These are phyloP conservation scores for Muschampia plurimacula DNA, from an alignment of 2,888 invertebrate genomes.

Conservation along the genomic window DNA sequence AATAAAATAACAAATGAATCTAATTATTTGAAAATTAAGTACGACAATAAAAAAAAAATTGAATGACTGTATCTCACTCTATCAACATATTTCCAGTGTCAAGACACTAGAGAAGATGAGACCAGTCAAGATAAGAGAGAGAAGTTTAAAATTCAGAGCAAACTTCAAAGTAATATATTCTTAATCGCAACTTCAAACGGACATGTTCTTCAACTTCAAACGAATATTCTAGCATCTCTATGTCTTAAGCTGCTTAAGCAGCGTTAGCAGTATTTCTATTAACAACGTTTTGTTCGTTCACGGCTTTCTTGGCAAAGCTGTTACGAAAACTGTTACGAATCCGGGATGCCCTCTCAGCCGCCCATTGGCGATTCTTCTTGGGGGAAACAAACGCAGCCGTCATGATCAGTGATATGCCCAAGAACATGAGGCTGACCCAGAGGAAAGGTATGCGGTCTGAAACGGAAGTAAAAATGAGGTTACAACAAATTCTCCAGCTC, in stretches of 20 bases:
- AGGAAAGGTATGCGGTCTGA: constrained; percentile 51
- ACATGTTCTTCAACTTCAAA: background rate
- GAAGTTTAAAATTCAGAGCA: background rate
- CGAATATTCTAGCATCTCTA: background rate
- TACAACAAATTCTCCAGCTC: background rate
- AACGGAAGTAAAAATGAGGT: constrained; percentile 19
- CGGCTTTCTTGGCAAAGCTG: constrained; percentile 55
- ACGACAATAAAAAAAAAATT: background rate
- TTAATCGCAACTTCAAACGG: background rate
- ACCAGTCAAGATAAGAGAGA: background rate
- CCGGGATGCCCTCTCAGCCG: constrained; percentile 49
- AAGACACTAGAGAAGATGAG: background rate
- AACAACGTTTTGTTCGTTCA: constrained; percentile 19
- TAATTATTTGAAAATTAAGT: background rate
- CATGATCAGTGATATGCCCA: constrained; percentile 49
- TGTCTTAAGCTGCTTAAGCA: constrained; percentile 43
- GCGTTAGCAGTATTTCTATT: constrained; percentile 46
- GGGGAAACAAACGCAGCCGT: constrained; percentile 51
- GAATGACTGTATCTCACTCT: constrained; percentile 1
- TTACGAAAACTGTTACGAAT: constrained; percentile 54
- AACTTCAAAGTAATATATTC: background rate
- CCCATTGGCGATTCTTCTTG: constrained; percentile 64
- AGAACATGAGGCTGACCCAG: constrained; percentile 49
- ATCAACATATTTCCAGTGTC: background rate
- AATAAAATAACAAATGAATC: background rate